Evolutionary conservation across 2,113 vertebrate genomes (phyloP), one percentile per base, ranked within the genome.

Genomic region (Psephotus haematonotus): DNA sequence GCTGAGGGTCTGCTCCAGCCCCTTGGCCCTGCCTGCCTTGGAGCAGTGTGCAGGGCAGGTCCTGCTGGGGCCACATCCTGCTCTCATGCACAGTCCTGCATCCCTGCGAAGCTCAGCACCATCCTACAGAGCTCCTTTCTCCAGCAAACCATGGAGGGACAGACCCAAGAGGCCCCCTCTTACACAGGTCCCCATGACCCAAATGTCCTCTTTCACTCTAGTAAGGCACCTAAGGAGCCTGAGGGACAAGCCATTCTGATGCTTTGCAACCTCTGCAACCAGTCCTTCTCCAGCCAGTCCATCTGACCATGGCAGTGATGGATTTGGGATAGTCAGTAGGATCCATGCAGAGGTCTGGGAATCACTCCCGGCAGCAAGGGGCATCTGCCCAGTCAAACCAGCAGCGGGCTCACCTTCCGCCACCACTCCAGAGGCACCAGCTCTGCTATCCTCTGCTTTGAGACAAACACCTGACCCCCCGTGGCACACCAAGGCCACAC

Each of bases 1-100:
- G 90, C 96, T 96, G 91, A 93, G 90, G 94, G 72, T 82, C 77
- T 0, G 2, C 91, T 78, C 71, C 92, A 75, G 91, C 71, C 92
- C 27, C 7, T 8, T 8, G 0, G 1, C 71, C 78, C 82, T 63
- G 15, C 89, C 80, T 70, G 86, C 50, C 92, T 63, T 4, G 3
- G 79, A 52, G 75, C 84, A 62, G 37, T 1, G 8, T 13, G 9
- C 24, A 44, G 83, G 63, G 37, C 63, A 55, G 55, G 71, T 70
- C 79, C 91, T 1, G 1, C 59, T 44, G 52, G 18, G 50, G 89
- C 74, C 2, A 0, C 64, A 11, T 64, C 41, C 76, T 3, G 0
- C 70, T 79, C 81, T 89, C 91, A 68, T 9, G 6, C 76, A 52
- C 46, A 31, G 24, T 43, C 82, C 87, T 95, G 85, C 68, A 72